Conservation (phyloP, 2,797 vertebrate species). For the Lacerta agilis region DNA sequence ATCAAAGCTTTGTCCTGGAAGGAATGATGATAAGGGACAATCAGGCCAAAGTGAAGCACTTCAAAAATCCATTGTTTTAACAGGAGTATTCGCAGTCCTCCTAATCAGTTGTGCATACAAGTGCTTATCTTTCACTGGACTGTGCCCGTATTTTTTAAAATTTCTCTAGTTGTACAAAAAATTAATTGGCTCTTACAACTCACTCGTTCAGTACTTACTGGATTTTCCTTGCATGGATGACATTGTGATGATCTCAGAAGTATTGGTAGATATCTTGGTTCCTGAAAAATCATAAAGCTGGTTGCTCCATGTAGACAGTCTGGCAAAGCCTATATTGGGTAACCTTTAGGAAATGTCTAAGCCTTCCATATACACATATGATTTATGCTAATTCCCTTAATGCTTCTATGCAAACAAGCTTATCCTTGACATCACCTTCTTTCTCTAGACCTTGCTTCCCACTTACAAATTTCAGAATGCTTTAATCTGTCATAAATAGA, state of each 20-base stretch:
- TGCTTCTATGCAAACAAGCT: slow-evolving; percentile 25
- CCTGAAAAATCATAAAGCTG: not conserved
- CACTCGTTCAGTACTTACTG: not conserved
- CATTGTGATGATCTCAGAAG: slow-evolving; percentile 12
- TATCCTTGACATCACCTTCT: slow-evolving; percentile 37
- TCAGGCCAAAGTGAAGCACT: not conserved
- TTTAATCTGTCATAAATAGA: slow-evolving; percentile 11
- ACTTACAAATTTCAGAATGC: not conserved
- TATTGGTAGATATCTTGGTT: not conserved
- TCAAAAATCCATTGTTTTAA: not conserved
- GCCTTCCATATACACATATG: slow-evolving; percentile 43
- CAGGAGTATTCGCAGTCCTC: no score
- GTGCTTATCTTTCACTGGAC: not conserved
- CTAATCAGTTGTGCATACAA: not conserved
- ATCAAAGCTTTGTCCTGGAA: not conserved
- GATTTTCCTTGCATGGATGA: not conserved
- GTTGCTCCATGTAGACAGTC: slow-evolving; percentile 36
- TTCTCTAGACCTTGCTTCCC: slow-evolving; percentile 37
- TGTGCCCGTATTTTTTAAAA: not conserved
- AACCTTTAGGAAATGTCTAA: slow-evolving; percentile 61
- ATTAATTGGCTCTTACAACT: not conserved
- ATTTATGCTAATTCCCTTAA: slow-evolving; percentile 51
- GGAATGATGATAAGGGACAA: not conserved
- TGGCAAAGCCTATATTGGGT: slow-evolving; percentile 36
- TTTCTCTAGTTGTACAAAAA: not conserved